Conservation (phyloP, 2,888 invertebrate genomes). For the Eristalis arbustorum region DNA sequence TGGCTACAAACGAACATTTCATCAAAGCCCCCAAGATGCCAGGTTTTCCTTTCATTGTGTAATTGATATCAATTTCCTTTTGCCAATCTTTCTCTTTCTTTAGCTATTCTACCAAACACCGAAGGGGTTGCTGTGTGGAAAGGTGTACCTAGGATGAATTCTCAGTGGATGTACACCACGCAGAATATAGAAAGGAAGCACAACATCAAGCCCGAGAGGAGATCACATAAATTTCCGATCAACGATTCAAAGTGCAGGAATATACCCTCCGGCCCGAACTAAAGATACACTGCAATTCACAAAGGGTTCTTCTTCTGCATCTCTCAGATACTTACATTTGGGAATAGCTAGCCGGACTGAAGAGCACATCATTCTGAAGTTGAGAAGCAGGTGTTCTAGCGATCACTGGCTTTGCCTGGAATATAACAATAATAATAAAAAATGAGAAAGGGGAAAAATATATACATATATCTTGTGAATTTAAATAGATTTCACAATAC, state of each 20-base stretch:
- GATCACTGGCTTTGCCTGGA: conserved; percentile 74
- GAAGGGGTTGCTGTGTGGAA: conserved; percentile 41
- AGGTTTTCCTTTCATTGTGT: conserved; percentile 69
- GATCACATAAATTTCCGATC: conserved; percentile 70
- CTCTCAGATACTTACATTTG: conserved; percentile 76
- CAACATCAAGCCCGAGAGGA: conserved; percentile 64
- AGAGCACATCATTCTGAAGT: conserved; percentile 75
- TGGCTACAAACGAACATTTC: conserved; percentile 61
- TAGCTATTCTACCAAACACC: conserved; percentile 38
- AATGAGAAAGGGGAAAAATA: conserved; percentile 45
- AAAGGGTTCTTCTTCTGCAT: conserved; percentile 35
- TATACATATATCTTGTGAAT: conserved; percentile 47
- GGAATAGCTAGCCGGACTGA: conserved; percentile 79
- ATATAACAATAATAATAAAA: conserved; percentile 69
- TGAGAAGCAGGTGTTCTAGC: conserved; percentile 75
- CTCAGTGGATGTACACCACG: conserved; percentile 56
- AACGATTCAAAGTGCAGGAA: conserved; percentile 69
- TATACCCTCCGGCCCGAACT: conserved; percentile 39
- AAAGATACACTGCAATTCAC: conserved; percentile 28
- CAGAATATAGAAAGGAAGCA: conserved; percentile 60
- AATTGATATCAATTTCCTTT: conserved; percentile 71
- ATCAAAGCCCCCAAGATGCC: conserved; percentile 61
- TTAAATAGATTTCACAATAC: conserved; percentile 62
- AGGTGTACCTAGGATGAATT: conserved; percentile 58
- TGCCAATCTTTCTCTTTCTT: conserved; percentile 59